Base-by-base conservation (phyloP, 2,797 vertebrate species). In the Glyptemys insculpta region DNA sequence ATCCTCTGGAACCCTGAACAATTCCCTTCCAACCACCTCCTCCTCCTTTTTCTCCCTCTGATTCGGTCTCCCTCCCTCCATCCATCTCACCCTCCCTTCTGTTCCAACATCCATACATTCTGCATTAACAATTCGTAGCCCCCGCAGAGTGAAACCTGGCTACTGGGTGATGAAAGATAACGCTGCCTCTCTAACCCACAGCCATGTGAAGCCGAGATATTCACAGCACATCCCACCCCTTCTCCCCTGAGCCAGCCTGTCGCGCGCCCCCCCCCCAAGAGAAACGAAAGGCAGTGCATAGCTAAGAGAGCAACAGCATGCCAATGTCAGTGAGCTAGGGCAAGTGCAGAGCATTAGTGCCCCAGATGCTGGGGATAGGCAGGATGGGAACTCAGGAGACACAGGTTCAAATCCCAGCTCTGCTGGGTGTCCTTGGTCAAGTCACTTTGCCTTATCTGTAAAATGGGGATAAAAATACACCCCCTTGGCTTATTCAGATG, bases 71-170 rank as follows among this genome's bases (percentile, higher is more conserved):
- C 52, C 21, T 49, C 25, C 47, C 49, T 47, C 50, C 52, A 37
- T 3, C 87, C 79, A 57, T 10, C 78, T 44, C 74, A 68, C 65
- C 68, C 12, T 41, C n/a, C 8, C 54, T 50, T 86, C 81, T 56
- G 79, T 86, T 89, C 87, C 3, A 25, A 23, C 21, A 34, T 27
- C 93, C 84, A 12, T 91, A 27, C 53, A 11, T 89, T 41, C 59
- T 53, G 56, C 90, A 89, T 79, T 88, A 79, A 25, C 27, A 53
- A 12, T 47, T 52, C 86, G 34, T 93, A 93, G 68, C 88, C 92
- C 81, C 85, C 85, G 4, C 79, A 49, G 34, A 53, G 44, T 49
- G 76, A 83, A 49, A 3, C 76, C 54, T 59, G 52, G 85, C 31
- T 82, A 29, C 21, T 1, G 12, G 87, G 68, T 84, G 95, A 54